Conservation (phyloP, 2,797 vertebrate genomes). For the Lepus townsendii region DNA sequence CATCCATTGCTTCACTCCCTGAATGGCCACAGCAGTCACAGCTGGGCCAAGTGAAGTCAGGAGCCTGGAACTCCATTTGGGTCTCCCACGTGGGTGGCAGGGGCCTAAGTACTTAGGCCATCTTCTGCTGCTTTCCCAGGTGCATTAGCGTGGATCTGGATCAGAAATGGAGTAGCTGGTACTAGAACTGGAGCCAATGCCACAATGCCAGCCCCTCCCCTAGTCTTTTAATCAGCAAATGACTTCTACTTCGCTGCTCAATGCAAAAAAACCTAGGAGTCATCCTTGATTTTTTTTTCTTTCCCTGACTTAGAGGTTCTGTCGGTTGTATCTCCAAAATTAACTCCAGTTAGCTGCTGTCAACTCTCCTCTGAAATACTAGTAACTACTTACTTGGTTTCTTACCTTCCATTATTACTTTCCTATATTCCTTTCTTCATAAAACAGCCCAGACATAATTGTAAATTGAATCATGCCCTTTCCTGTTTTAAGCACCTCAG, state of each 20-base stretch:
- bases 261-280: constrained; percentile 35
- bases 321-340: constrained; percentile 8
- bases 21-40: too few relatives aligned
- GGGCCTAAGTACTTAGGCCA: too few relatives aligned
- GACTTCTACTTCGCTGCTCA: constrained; percentile 40
- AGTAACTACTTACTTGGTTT: not conserved
- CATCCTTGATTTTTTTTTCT: constrained; percentile 52
- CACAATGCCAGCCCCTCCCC: too few relatives aligned
- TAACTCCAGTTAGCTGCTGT: not conserved
- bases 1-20: too few relatives aligned
- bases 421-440: constrained; percentile 5
- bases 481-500: not conserved
- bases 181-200: too few relatives aligned
- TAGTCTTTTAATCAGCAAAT: constrained; percentile 36
- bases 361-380: not conserved
- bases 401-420: constrained; percentile 12
- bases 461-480: not conserved
- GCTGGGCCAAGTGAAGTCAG: too few relatives aligned
- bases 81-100: too few relatives aligned
- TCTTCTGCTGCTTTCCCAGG: too few relatives aligned
- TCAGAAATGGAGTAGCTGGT: too few relatives aligned
- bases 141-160: too few relatives aligned
- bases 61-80: too few relatives aligned
- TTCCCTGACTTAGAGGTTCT: constrained; percentile 22
- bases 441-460: not conserved